Percentiles rank a stretch among this genome's conserved stretches.
These are phyloP conservation scores for Natator depressus DNA, from an alignment of 2,113 vertebrate species.

Conservation along the genomic window DNA sequence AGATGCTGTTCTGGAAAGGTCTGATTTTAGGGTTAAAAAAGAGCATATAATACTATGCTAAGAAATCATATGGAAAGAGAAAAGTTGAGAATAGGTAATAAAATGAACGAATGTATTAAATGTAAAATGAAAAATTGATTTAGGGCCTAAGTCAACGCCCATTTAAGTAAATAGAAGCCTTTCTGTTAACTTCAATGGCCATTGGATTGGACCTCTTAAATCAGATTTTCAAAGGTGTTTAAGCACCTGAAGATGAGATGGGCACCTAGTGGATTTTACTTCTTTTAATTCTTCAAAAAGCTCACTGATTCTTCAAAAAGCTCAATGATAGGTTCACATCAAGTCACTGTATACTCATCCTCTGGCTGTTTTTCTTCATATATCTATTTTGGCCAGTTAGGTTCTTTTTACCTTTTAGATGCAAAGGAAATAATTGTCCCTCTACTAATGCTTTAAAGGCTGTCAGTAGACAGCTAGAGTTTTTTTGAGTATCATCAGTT, in stretches of 20 bases:
- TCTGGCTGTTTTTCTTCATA: neutral
- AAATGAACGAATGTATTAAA: neutral
- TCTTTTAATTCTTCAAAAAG: neutral
- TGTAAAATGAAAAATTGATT: neutral
- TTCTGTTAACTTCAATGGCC: neutral
- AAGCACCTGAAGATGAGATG: no score
- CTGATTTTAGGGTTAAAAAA: neutral
- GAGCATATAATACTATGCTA: neutral
- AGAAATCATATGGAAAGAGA: neutral
- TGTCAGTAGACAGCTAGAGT: neutral
- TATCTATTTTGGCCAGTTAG: neutral
- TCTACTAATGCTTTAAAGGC: neutral
- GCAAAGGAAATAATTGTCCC: neutral
- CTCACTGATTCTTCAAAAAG: neutral
- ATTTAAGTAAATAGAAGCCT: neutral
- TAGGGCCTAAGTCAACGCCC: neutral
- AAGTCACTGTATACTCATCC: neutral
- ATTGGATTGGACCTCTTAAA: neutral
- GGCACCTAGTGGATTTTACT: neutral
- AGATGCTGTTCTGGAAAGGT: neutral
- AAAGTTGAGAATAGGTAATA: neutral
- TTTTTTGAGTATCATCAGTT: neutral
- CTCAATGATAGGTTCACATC: neutral
- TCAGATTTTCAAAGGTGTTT: neutral
- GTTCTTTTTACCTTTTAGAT: neutral